Base-by-base conservation (phyloP, 2,797 vertebrate species). In the Coccyzus lansbergi region DNA sequence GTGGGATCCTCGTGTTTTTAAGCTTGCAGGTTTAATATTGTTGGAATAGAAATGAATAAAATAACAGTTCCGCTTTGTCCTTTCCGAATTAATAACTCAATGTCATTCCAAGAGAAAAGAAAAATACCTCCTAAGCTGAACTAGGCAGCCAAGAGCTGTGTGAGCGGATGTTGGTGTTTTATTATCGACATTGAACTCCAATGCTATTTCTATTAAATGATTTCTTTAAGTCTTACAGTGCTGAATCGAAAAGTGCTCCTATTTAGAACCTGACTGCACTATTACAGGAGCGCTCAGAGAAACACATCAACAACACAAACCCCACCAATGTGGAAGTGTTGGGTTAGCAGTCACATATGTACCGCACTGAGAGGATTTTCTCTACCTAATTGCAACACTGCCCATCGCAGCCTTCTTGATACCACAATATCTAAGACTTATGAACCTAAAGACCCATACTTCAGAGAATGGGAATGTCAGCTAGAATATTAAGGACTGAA, bases 401-500 rank as follows among this genome's bases (percentile, higher is more conserved):
- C 77, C 90, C 72, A 79, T 64, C 92, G 92, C 49, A 94, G 80
- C 82, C 67, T 96, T 96, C 94, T 59, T 90, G 81, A 95, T 92
- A 95, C 92, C 75, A 95, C 90, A 97, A 69, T 97, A 97, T 95
- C 95, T 86, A 97, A 97, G 97, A 96, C 93, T 91, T 94, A 95
- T 85, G 62, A 92, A 94, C 89, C 95, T 92, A 86, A 97, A 96
- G 78, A 88, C 93, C 85, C 93, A 96, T 60, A 83, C 92, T 97
- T 97, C 93, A 97, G 94, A 97, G 97, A 97, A 97, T 92, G 86
- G 89, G 90, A 96, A 96, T 88, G 93, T 95, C 90, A 96, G 84
- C 88, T 89, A 94, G 92, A 97, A 97, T 96, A 95, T 95, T 97
- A 97, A 96, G 97, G 86, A 97, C 95, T 82, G 84, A 97, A 97